Evolutionary conservation across 2,888 invertebrate species (phyloP).

Genomic region (Sclerodermus sp.): DNA sequence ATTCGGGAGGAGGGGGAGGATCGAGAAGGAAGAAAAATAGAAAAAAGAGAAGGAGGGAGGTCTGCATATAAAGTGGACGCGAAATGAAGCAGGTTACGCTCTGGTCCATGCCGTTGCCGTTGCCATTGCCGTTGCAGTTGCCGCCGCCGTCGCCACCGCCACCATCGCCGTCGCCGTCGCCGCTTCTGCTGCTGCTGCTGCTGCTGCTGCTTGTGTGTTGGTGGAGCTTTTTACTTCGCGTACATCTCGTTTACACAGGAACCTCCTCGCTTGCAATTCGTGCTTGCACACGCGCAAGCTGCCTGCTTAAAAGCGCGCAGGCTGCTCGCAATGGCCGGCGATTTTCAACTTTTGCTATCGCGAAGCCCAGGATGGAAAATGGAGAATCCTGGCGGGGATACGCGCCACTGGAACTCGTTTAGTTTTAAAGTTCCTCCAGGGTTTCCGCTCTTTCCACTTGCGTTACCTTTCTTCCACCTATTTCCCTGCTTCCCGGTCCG

Average conservation of each 20-base stretch:
- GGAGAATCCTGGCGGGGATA: slow-evolving; percentile 34
- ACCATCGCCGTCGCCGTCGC: too few relatives aligned
- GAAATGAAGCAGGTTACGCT: slow-evolving; percentile 50
- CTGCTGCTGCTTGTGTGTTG: too few relatives aligned
- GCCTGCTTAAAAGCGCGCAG: slow-evolving; percentile 43
- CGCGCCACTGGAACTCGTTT: slow-evolving; percentile 38
- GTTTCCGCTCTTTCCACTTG: slow-evolving; percentile 27
- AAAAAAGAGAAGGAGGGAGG: slow-evolving; percentile 31
- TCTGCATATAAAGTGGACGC: slow-evolving; percentile 56
- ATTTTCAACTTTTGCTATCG: slow-evolving; percentile 51
- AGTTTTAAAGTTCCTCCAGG: slow-evolving; percentile 37
- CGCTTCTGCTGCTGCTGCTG: slow-evolving; percentile 15
- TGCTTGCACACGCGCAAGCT: slow-evolving; percentile 9
- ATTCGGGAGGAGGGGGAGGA: background rate
- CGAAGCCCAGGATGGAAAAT: slow-evolving; percentile 43
- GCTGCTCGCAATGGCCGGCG: slow-evolving; percentile 44
- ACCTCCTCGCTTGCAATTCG: slow-evolving; percentile 12
- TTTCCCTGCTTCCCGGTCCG: background rate
- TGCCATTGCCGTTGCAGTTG: too few relatives aligned
- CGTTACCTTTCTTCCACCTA: slow-evolving; percentile 14
- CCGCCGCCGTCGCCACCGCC: too few relatives aligned
- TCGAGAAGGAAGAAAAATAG: slow-evolving; percentile 13
- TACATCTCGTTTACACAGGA: slow-evolving; percentile 40
- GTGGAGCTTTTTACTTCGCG: slow-evolving; percentile 30
- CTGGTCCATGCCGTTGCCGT: too few relatives aligned